Conservation (phyloP, 2,113 vertebrate species). For the Chrysochloris asiatica region DNA sequence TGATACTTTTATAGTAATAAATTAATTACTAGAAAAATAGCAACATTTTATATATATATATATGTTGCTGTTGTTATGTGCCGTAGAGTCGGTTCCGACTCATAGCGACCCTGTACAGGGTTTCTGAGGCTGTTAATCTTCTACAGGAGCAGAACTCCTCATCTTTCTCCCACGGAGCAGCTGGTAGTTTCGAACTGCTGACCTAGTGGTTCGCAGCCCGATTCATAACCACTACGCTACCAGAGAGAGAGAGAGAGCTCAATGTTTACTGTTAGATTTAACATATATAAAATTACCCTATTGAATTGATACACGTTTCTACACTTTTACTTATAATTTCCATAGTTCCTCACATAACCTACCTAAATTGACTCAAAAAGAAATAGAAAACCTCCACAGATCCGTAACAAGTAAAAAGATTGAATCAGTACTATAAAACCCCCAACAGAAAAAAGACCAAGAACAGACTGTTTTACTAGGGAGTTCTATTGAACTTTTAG, state of each 20-base stretch:
- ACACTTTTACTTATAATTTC: background rate
- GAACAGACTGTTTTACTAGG: background rate
- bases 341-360: background rate
- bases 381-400: background rate
- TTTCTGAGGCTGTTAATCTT: too few relatives aligned
- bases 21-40: background rate
- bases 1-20: background rate
- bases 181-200: too few relatives aligned
- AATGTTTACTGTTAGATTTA: conserved; percentile 9
- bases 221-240: too few relatives aligned
- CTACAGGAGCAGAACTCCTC: too few relatives aligned
- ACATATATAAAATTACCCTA: background rate
- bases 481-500: background rate
- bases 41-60: too few relatives aligned
- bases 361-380: background rate
- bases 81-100: too few relatives aligned
- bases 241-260: background rate
- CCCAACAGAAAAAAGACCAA: background rate
- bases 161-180: too few relatives aligned
- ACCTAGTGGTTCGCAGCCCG: too few relatives aligned
- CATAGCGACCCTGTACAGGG: too few relatives aligned
- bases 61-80: too few relatives aligned
- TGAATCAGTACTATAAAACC: background rate
- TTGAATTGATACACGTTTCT: background rate
- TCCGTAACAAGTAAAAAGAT: background rate